Evolutionary conservation across 2,797 vertebrate genomes (phyloP).

Genomic region (Oreonectes daqikongensis): DNA sequence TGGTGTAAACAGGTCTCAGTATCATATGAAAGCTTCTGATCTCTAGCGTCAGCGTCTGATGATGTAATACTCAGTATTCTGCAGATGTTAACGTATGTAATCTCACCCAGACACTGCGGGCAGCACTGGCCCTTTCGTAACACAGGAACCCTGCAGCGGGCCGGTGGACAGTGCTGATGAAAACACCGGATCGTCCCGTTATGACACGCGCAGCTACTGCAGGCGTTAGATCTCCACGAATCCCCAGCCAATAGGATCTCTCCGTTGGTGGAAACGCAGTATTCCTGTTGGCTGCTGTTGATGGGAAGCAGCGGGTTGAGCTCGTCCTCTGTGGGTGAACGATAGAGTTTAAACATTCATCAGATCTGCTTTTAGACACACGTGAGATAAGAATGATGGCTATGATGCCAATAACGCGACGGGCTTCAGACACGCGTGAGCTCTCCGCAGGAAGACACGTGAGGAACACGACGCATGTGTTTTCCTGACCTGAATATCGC

Average conservation of each 20-base stretch:
- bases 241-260: slow-evolving; percentile 77
- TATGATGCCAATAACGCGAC: too few species aligned
- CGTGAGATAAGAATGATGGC: background rate
- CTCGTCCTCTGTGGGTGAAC: slow-evolving; percentile 67
- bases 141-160: slow-evolving; percentile 79
- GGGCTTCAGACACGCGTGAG: too few species aligned
- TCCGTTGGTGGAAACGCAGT: slow-evolving; percentile 78
- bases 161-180: slow-evolving; percentile 77
- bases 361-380: background rate
- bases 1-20: too few species aligned
- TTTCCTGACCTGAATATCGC: too few species aligned
- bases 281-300: slow-evolving; percentile 75
- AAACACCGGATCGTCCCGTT: slow-evolving; percentile 82
- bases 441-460: too few species aligned
- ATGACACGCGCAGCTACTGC: slow-evolving; percentile 83
- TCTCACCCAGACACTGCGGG: slow-evolving; percentile 81
- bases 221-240: slow-evolving; percentile 82
- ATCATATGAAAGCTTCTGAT: too few species aligned
- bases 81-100: too few species aligned
- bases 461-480: slow-evolving; percentile 56
- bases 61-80: too few species aligned
- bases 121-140: slow-evolving; percentile 85
- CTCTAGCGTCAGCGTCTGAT: too few species aligned
- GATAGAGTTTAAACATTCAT: background rate
- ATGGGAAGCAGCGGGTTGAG: slow-evolving; percentile 71